Conservation (phyloP, 2,113 vertebrate genomes). For the Scomber scombrus region DNA sequence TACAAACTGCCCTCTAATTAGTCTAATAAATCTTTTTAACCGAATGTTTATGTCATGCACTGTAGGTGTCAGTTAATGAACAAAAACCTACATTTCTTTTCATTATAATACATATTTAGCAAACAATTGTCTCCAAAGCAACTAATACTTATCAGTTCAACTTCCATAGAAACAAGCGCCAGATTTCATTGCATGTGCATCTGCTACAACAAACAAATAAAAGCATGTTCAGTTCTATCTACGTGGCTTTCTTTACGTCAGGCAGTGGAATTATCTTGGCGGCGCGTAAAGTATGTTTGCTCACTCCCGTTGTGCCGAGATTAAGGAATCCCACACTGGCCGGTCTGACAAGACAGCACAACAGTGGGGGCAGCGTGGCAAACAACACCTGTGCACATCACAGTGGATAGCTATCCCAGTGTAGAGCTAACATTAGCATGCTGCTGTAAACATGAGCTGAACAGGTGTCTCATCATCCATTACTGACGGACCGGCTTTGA, state of each 20-base stretch:
- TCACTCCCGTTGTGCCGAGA: constrained; percentile 32
- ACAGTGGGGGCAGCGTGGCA: constrained; percentile 35
- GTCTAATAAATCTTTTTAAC: no score
- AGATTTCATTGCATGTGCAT: background rate
- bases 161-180: no score
- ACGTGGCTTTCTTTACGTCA: background rate
- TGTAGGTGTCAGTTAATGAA: no score
- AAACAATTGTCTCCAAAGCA: no score
- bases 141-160: no score
- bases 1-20: background rate
- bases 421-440: constrained; percentile 63
- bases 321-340: constrained; percentile 53
- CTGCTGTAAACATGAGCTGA: constrained; percentile 48
- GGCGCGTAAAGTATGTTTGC: constrained; percentile 49
- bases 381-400: constrained; percentile 75
- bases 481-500: constrained; percentile 26
- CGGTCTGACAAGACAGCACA: constrained; percentile 39
- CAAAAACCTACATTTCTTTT: no score
- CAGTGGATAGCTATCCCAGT: constrained; percentile 52
- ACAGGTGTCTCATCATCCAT: constrained; percentile 64
- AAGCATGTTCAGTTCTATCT: background rate
- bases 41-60: no score
- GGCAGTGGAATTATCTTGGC: constrained; percentile 36
- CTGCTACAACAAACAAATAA: background rate
- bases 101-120: no score